These are phyloP conservation scores for Parotia lawesii DNA, from an alignment of 2,113 vertebrate genomes.

Conservation along the genomic window DNA sequence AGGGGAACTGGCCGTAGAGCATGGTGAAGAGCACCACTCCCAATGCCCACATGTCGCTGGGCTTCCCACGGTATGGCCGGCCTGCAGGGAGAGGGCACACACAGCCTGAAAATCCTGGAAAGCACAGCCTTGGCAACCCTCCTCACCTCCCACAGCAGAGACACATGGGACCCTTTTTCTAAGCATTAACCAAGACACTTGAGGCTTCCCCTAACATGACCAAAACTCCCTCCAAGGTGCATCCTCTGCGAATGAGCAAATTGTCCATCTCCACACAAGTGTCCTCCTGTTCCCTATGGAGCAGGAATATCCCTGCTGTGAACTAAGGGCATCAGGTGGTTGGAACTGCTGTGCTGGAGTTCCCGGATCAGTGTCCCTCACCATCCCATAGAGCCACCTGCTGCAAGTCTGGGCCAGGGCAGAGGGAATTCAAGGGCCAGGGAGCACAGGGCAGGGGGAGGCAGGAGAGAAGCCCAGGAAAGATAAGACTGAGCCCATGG, in stretches of 20 bases:
- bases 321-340: background rate
- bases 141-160: background rate
- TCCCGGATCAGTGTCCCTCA: accelerated
- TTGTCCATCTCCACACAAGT: background rate
- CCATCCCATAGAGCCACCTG: background rate
- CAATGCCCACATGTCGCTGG: conserved; percentile 98
- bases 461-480: background rate
- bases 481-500: background rate
- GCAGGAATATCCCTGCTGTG: background rate
- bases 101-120: background rate
- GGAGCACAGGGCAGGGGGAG: background rate
- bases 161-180: accelerated
- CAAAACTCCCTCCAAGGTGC: accelerated
- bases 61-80: conserved; percentile 94
- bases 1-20: conserved; percentile 98
- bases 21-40: conserved; percentile 98
- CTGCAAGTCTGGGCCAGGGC: background rate
- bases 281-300: background rate
- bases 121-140: background rate
- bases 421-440: background rate
- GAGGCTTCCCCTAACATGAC: accelerated
- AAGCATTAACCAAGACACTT: accelerated
- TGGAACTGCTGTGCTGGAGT: background rate
- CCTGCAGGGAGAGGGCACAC: conserved; percentile 70
- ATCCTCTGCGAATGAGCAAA: accelerated